phyloP scores from a whole-genome alignment of 2,113 vertebrate species.

The Engystomops pustulosus region DNA sequence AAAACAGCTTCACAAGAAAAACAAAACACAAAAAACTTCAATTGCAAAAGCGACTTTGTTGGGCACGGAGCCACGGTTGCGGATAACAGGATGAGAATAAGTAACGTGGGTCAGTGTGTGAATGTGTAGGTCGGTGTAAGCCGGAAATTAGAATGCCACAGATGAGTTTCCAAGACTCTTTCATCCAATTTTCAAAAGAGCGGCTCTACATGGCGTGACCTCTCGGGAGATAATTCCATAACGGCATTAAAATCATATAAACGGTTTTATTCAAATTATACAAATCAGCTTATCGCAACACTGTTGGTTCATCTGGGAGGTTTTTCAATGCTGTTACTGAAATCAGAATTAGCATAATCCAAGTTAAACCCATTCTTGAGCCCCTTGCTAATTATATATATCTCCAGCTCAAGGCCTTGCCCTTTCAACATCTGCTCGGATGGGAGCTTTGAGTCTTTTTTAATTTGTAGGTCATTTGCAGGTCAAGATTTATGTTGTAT shows the following conservation, averaged over 20 bases:
- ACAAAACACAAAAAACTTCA: neutral
- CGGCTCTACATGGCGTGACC: constrained; percentile 65
- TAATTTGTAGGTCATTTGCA: constrained; percentile 68
- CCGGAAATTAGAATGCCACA: constrained; percentile 22
- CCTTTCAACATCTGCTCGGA: constrained; percentile 70
- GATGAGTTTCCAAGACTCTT: constrained; percentile 61
- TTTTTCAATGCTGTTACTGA: constrained; percentile 66
- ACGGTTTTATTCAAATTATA: constrained; percentile 71
- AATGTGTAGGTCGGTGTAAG: constrained; percentile 61
- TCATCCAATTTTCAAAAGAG: constrained; percentile 54
- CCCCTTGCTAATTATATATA: constrained; percentile 69
- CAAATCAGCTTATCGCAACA: constrained; percentile 69
- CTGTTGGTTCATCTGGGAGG: constrained; percentile 71
- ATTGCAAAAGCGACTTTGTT: constrained; percentile 23
- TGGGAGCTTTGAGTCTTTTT: constrained; percentile 64
- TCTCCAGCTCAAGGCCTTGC: constrained; percentile 64
- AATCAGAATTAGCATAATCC: constrained; percentile 74
- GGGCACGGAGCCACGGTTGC: constrained; percentile 16
- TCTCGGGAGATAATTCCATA: constrained; percentile 67
- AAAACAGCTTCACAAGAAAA: neutral
- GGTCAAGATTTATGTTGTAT: constrained; percentile 66
- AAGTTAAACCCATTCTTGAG: constrained; percentile 69
- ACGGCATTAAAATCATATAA: constrained; percentile 66
- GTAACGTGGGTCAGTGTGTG: constrained; percentile 48
- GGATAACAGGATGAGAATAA: constrained; percentile 51